Conservation (phyloP, 1,140 invertebrate genomes). For the Tetramorium alpestre region DNA sequence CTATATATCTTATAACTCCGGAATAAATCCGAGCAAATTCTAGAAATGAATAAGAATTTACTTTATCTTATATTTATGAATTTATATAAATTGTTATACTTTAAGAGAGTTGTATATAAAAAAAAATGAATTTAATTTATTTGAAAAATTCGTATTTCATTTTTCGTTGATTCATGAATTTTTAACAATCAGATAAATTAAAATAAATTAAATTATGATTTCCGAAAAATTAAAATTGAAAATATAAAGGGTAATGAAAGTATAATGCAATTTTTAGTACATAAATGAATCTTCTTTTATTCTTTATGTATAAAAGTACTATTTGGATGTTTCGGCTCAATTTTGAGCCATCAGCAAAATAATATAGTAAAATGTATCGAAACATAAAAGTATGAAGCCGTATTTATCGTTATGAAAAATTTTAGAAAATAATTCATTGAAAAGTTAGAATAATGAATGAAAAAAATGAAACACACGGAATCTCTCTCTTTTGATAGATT, state of each 20-base stretch:
- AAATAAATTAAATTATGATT: no score
- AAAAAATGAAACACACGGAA: not conserved
- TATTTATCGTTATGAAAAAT: not conserved
- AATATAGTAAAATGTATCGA: no score
- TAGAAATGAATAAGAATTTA: not conserved
- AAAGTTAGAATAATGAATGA: not conserved
- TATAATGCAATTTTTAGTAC: no score
- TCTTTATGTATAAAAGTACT: no score
- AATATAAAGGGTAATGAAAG: no score
- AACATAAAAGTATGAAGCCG: no score
- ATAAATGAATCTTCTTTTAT: no score
- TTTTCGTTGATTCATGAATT: not conserved
- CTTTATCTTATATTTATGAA: not conserved
- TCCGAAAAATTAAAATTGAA: no score
- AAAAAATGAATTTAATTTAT: not conserved
- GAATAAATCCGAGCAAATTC: not conserved
- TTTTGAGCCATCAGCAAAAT: no score
- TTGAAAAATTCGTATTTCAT: not conserved
- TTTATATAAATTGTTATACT: not conserved
- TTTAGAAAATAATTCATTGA: constrained; percentile 1
- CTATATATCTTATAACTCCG: not conserved
- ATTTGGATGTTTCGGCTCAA: no score
- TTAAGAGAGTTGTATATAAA: not conserved
- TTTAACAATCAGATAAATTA: not conserved
- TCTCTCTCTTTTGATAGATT: no score